Evolutionary conservation across 2,113 vertebrate species (phyloP).

Genomic region (Rhinolophus sinicus): DNA sequence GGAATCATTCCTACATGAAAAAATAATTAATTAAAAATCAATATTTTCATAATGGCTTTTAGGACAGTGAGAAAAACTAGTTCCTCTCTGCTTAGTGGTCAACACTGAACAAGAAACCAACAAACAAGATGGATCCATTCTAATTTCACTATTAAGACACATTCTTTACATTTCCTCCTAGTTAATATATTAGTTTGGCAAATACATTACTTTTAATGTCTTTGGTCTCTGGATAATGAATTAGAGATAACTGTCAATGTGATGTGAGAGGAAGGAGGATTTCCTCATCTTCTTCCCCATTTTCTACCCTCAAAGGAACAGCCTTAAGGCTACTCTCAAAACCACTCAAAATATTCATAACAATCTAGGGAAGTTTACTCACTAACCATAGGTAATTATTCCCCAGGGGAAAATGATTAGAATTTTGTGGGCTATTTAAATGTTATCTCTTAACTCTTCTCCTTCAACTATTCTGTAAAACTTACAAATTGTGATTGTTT

Average conservation of each 20-base stretch:
- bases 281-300: not conserved
- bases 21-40: not conserved
- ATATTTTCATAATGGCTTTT: not conserved
- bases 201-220: not conserved
- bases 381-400: slow-evolving; percentile 2
- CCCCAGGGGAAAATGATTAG: not conserved
- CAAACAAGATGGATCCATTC: not conserved
- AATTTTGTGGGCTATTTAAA: slow-evolving; percentile 37
- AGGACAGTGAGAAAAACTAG: not conserved
- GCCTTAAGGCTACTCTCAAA: not conserved
- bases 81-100: not conserved
- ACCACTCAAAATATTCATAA: not conserved
- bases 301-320: not conserved
- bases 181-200: not conserved
- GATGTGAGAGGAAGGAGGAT: not conserved
- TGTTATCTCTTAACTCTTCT: not conserved
- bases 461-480: not conserved
- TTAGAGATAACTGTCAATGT: not conserved
- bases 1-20: not conserved
- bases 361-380: no score
- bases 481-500: not conserved
- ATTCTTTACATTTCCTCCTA: not conserved
- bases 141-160: not conserved
- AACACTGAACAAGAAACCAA: not conserved
- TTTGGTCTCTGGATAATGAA: not conserved